Evolutionary conservation across 1,140 invertebrate genomes (phyloP), one percentile per base, ranked within the genome.

Genomic region (Apis cerana): DNA sequence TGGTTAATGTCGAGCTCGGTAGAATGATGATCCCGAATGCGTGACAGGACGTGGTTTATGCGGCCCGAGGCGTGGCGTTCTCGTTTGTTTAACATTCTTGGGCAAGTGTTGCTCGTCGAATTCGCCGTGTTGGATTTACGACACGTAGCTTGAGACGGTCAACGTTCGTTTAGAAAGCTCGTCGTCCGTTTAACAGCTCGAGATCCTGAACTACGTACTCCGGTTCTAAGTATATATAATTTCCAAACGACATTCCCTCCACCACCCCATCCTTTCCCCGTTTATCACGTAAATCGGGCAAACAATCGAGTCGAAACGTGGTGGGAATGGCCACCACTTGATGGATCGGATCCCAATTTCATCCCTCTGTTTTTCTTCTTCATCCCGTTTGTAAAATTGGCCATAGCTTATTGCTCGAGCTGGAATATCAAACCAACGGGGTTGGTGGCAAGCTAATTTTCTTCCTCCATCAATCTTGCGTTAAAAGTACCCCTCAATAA

Each of bases 401-500:
- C 65, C 43, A 64, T 62, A 48, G 12, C 23, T 65, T 76, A 33
- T n/a, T 27, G 27, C 1, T 27, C n/a, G n/a, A 48, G 19, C 33
- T 27, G 19, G 67, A 70, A 70, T 52, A 50, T 12, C 61, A 43
- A 43, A 43, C 17, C 23, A 17, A 27, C n/a, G 2, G 27, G 27
- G 27, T 0, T 48, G 17, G n/a, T 19, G 23, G 3, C 54, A 23
- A 78, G 56, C 50, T 78, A 69, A 78, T 78, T 69, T 43, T 67
- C 52, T 19, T 17, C 23, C 50, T 59, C n/a, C 65, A 70, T 70
- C 67, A 70, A 79, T 79, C 76, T 79, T 43, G 19, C 13, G 43
- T 59, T 62, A 62, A 19, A 64, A 61, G 13, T 13, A 10, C 21
- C 15, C 27, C 13, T 19, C 62, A 2, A 33, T 2, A 33, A 33